These are phyloP conservation scores for Choreutis nemorana DNA, from an alignment of 2,888 invertebrate genomes.

Conservation along the genomic window DNA sequence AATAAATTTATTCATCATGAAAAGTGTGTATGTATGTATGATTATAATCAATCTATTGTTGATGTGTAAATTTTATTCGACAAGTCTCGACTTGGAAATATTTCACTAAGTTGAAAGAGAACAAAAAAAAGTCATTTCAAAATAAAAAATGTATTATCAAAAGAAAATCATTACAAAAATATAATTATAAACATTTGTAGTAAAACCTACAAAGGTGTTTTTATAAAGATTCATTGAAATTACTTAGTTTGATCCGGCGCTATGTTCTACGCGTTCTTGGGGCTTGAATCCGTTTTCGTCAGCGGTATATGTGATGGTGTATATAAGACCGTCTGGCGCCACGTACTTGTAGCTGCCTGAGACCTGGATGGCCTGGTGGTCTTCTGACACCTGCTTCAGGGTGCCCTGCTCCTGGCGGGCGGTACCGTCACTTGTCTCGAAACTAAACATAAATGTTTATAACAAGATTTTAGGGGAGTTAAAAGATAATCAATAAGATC, in stretches of 20 bases:
- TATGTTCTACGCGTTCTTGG: conserved; percentile 43
- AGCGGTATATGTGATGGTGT: conserved; percentile 62
- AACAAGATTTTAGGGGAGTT: no score
- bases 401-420: conserved; percentile 60
- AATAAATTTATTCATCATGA: no score
- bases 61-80: no score
- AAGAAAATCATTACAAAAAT: conserved; percentile 6
- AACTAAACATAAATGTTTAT: no score
- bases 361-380: conserved; percentile 57
- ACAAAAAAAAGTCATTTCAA: conserved; percentile 6
- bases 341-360: conserved; percentile 61
- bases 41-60: no score
- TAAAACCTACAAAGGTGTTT: conserved; percentile 39
- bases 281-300: conserved; percentile 68
- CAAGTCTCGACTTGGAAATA: no score
- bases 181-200: conserved; percentile 18
- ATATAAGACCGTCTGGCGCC: conserved; percentile 59
- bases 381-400: conserved; percentile 55
- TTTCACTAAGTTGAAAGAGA: no score
- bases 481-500: no score
- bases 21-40: no score
- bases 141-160: conserved; percentile 12
- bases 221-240: no score
- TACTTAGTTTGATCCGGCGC: no score
- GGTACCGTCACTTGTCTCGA: conserved; percentile 61